Base-by-base conservation (phyloP, 1,140 invertebrate genomes). In the Artemia franciscana region DNA sequence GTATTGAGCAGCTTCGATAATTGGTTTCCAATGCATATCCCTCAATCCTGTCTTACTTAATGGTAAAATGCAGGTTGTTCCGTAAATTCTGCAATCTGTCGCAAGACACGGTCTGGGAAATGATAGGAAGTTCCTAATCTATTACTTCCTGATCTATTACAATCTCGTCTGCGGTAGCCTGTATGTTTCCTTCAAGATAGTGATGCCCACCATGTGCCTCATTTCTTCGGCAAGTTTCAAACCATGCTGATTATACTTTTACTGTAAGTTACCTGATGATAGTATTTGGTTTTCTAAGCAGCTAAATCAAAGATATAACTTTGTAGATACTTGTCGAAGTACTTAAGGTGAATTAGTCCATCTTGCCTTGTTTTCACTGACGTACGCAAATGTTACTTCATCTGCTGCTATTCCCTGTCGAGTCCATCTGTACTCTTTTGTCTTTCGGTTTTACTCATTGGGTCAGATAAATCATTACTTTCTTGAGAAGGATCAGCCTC, bases 1-100 rank as follows among this genome's bases (percentile, higher is more conserved):
- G 39, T 67, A 66, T 62, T 63, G 61, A 59, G 72, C 64, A 23
- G 59, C 25, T 59, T 69, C 64, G 65, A 66, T 69, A 58, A 72
- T 27, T 60, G 67, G 65, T 63, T 67, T 62, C 39, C 39, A 51
- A 51, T 15, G 39, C 1, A 51, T 51, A 12, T 15, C 21, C 1
- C 3, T 51, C 39, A 51, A 51, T 18, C 21, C 3, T 51, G 39
- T 51, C 39, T 18, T 51, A 12, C 39, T 51, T 18, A 51, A 12
- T 51, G 12, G 3, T 1, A 51, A 51, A 51, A 18, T 51, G 39
- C 3, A 51, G 21, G 21, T 3, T 51, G 39, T 51, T 51, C 21
- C 39, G 12, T 51, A 51, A 3, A 15, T 51, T 51, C 12, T 18
- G 12, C 12, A 15, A 51, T 3, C 39, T 12, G 21, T 51, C 39